Percentiles rank a stretch among this genome's conserved stretches.
Conservation (phyloP, 2,113 vertebrate species). For the Carassius gibelio region DNA sequence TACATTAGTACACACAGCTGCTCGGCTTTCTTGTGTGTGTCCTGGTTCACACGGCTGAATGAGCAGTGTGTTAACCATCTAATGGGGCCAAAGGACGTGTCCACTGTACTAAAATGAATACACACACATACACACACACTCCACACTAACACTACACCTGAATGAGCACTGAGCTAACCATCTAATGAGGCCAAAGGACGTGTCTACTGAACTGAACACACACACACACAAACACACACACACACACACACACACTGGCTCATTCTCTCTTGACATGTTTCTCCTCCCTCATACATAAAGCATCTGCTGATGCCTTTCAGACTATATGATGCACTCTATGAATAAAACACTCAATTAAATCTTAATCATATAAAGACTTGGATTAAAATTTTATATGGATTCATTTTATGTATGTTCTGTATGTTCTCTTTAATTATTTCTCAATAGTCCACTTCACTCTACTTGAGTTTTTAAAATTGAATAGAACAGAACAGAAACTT, state of each 20-base stretch:
- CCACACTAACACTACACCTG: slow-evolving; percentile 53
- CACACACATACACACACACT: slow-evolving; percentile 26
- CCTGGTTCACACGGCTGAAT: slow-evolving; percentile 62
- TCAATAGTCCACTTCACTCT: too few species aligned
- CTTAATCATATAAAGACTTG: too few species aligned
- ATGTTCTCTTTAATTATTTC: too few species aligned
- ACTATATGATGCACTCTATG: neutral
- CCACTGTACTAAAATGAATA: slow-evolving; percentile 54
- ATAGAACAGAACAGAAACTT: too few species aligned
- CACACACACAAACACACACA: neutral
- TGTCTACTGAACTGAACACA: slow-evolving; percentile 59
- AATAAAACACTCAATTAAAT: too few species aligned
- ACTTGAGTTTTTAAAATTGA: too few species aligned
- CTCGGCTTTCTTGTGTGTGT: slow-evolving; percentile 56
- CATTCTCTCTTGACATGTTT: slow-evolving; percentile 1
- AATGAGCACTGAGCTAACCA: slow-evolving; percentile 74
- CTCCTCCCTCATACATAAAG: neutral
- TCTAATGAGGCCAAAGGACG: slow-evolving; percentile 78
- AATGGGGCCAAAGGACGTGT: slow-evolving; percentile 76
- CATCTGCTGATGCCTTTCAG: neutral
- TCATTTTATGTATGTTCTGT: too few species aligned
- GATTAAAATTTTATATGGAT: too few species aligned
- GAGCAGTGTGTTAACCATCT: slow-evolving; percentile 76
- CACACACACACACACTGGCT: neutral
- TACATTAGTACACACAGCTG: neutral